A percentile compares a stretch with the other conserved stretches of the same genome.
Conservation (phyloP, 2,888 invertebrate species). For the Mythimna loreyi region DNA sequence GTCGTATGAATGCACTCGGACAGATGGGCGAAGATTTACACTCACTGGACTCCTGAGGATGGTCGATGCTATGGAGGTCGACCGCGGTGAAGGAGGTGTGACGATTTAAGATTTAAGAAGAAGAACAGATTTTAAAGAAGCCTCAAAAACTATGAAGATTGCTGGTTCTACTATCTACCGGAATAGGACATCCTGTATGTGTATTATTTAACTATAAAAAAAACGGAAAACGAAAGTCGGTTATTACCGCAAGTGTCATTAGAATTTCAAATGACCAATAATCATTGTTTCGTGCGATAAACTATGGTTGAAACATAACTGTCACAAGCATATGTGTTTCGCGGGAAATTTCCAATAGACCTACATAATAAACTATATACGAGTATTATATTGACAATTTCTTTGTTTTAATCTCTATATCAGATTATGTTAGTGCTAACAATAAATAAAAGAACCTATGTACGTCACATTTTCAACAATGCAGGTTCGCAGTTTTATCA, state of each 20-base stretch:
- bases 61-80: too few species aligned
- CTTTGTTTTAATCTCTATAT: slow-evolving; percentile 9
- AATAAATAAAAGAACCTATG: slow-evolving; percentile 11
- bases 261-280: slow-evolving; percentile 14
- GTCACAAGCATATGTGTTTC: slow-evolving; percentile 1
- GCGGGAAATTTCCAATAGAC: slow-evolving; percentile 14
- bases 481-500: not conserved
- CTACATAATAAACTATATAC: too few species aligned
- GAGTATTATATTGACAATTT: slow-evolving; percentile 7
- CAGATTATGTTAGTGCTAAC: slow-evolving; percentile 19
- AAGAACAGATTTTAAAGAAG: too few species aligned
- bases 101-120: too few species aligned
- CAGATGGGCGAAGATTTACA: too few species aligned
- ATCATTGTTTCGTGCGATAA: slow-evolving; percentile 13
- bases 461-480: not conserved
- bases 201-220: not conserved
- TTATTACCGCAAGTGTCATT: slow-evolving; percentile 1
- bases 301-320: slow-evolving; percentile 2
- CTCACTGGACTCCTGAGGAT: too few species aligned
- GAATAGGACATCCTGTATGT: not conserved
- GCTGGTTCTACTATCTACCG: too few species aligned
- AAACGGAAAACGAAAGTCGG: slow-evolving; percentile 15
- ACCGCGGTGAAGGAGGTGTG: too few species aligned
- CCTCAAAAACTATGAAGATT: too few species aligned
- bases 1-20: too few species aligned